These are phyloP conservation scores for Esox niger DNA, from an alignment of 2,113 vertebrate genomes.

Conservation along the genomic window DNA sequence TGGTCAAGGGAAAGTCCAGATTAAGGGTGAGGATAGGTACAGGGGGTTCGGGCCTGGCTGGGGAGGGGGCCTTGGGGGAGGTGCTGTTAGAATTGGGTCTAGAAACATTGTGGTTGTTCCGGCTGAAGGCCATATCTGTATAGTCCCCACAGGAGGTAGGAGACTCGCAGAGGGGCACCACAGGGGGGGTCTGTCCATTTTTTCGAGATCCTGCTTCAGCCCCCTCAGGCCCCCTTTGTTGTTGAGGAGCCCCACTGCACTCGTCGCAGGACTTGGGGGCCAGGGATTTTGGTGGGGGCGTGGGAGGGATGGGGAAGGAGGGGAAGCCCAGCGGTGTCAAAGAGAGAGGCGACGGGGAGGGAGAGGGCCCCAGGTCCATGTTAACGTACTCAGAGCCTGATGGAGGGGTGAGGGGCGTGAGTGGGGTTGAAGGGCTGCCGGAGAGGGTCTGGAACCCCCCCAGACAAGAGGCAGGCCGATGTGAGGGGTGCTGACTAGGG, in stretches of 20 bases:
- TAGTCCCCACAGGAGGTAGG: constrained; percentile 72
- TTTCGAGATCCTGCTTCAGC: constrained; percentile 43
- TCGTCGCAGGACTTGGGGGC: constrained; percentile 53
- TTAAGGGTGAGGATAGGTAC: constrained; percentile 51
- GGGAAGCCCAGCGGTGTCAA: constrained; percentile 68
- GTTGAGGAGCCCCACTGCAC: constrained; percentile 11
- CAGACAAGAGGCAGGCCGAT: constrained; percentile 65
- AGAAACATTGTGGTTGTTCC: constrained; percentile 47
- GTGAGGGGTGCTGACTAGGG: constrained; percentile 51
- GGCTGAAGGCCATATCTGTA: constrained; percentile 76
- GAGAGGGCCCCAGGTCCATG: constrained; percentile 74
- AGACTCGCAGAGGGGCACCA: constrained; percentile 48
- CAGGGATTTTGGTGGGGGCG: constrained; percentile 55
- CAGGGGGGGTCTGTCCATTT: constrained; percentile 45
- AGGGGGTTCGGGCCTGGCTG: constrained; percentile 58
- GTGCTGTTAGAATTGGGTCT: constrained; percentile 50
- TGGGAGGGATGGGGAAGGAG: constrained; percentile 65
- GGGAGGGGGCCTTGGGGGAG: constrained; percentile 60
- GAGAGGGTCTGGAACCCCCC: constrained; percentile 64
- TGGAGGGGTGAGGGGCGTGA: constrained; percentile 55
- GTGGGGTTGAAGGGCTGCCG: constrained; percentile 57
- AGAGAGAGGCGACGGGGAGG: constrained; percentile 67
- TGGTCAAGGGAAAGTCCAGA: constrained; percentile 69
- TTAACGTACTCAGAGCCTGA: constrained; percentile 73
- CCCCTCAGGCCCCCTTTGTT: constrained; percentile 36